phyloP scores from a whole-genome alignment of 1,140 invertebrate genomes.

The roundworm (Caenorhabditis elegans) region DNA sequence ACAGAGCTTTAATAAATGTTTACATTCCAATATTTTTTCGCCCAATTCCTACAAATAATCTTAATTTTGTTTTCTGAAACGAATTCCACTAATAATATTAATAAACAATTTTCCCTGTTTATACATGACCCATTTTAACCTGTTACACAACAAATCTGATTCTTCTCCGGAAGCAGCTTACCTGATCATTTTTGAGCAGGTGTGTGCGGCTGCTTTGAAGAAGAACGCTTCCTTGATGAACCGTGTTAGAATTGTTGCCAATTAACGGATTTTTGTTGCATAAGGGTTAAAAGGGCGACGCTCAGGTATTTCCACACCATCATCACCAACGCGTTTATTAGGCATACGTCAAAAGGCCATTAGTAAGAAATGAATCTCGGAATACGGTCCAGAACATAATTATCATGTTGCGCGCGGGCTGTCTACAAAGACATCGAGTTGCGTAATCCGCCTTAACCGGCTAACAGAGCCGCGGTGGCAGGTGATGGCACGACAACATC shows the following conservation, averaged over 20 bases:
- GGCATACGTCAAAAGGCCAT: slow-evolving; percentile 25
- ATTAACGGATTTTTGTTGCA: slow-evolving; percentile 20
- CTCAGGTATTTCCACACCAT: neutral
- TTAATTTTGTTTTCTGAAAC: too few species aligned
- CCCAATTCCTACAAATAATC: too few species aligned
- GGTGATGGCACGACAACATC: slow-evolving; percentile 13
- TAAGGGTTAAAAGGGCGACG: neutral
- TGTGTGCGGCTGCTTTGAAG: neutral
- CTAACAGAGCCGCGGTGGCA: neutral
- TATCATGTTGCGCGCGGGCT: slow-evolving; percentile 19
- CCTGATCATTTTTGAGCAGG: neutral
- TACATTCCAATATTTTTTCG: too few species aligned
- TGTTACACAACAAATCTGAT: neutral
- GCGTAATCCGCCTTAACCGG: neutral
- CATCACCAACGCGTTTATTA: neutral
- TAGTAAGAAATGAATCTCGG: slow-evolving; percentile 26
- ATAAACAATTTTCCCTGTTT: too few species aligned
- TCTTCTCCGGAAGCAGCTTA: neutral
- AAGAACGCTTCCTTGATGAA: neutral
- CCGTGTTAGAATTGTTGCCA: neutral
- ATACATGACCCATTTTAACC: neutral
- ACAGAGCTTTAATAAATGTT: slow-evolving; percentile 22
- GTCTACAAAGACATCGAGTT: slow-evolving; percentile 14
- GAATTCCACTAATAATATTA: too few species aligned
- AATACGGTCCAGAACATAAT: slow-evolving; percentile 23